Percentiles rank a stretch among this genome's conserved stretches.
Evolutionary conservation across 2,113 vertebrate genomes (phyloP).

Genomic region (Ammodytes dubius): DNA sequence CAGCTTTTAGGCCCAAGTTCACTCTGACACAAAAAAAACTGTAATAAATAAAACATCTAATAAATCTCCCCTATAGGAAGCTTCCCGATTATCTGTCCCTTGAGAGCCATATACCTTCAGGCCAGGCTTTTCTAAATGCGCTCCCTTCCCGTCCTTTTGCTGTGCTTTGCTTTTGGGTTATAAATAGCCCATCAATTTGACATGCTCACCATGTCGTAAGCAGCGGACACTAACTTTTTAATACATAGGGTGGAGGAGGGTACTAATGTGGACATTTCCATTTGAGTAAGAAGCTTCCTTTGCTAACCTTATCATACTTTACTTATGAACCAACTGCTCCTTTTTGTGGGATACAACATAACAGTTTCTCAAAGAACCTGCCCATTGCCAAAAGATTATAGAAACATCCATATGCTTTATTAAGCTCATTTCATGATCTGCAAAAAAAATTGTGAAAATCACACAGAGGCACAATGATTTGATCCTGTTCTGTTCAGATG

Average conservation of each 20-base stretch:
- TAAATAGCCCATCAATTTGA: conserved; percentile 69
- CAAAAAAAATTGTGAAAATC: conserved; percentile 14
- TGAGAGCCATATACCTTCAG: conserved; percentile 65
- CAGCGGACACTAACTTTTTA: conserved; percentile 25
- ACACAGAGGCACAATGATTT: conserved; percentile 28
- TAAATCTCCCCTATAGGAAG: conserved; percentile 39
- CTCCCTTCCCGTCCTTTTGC: conserved; percentile 23
- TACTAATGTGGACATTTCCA: conserved; percentile 4
- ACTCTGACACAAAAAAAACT: conserved; percentile 33
- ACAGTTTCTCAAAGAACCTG: neutral
- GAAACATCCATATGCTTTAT: too few relatives aligned
- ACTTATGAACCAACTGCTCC: neutral
- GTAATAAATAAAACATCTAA: conserved; percentile 20
- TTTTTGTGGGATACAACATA: neutral
- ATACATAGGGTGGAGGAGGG: neutral
- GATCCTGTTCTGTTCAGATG: conserved; percentile 36
- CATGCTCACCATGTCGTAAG: conserved; percentile 58
- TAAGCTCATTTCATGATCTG: too few relatives aligned
- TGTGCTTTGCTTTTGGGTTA: conserved; percentile 39
- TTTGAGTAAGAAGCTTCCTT: neutral
- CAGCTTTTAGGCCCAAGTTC: conserved; percentile 37
- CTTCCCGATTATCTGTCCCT: conserved; percentile 52
- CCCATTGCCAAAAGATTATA: too few relatives aligned
- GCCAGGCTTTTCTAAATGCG: conserved; percentile 56
- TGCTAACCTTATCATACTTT: neutral